Evolutionary conservation across 1,140 invertebrate species (phyloP).

Genomic region (Homalodisca vitripennis): DNA sequence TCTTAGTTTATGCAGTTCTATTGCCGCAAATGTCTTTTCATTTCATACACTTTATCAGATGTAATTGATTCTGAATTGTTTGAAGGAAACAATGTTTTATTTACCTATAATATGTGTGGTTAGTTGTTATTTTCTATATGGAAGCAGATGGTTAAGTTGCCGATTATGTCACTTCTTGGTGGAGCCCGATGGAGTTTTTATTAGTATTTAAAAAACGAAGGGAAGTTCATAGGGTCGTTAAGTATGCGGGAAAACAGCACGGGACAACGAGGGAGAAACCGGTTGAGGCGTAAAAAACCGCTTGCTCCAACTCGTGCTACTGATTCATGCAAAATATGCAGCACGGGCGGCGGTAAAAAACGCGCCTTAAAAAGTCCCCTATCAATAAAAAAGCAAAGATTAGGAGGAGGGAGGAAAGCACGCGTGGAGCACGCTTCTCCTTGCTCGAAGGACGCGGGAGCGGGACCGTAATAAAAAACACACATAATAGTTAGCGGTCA

Average conservation of each 20-base stretch:
- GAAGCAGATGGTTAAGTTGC: no score
- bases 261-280: constrained; percentile 9
- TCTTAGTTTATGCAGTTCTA: no score
- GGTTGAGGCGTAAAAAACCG: constrained; percentile 18
- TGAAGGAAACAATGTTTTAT: no score
- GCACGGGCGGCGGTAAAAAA: constrained; percentile 17
- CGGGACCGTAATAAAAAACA: constrained; percentile 12
- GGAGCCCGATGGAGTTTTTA: no score
- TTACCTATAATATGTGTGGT: no score
- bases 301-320: constrained; percentile 7
- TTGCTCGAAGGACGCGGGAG: no score
- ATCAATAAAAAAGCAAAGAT: constrained; percentile 26
- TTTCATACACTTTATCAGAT: no score
- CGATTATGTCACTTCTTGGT: no score
- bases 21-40: no score
- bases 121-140: no score
- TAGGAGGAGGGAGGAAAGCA: constrained; percentile 10
- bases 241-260: background rate
- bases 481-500: constrained; percentile 24
- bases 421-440: constrained; percentile 14
- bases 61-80: no score
- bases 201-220: no score
- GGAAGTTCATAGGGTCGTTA: background rate
- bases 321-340: constrained; percentile 23
- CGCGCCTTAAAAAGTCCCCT: constrained; percentile 19